phyloP scores from a whole-genome alignment of 2,113 vertebrate genomes.

The Capreolus pygargus region DNA sequence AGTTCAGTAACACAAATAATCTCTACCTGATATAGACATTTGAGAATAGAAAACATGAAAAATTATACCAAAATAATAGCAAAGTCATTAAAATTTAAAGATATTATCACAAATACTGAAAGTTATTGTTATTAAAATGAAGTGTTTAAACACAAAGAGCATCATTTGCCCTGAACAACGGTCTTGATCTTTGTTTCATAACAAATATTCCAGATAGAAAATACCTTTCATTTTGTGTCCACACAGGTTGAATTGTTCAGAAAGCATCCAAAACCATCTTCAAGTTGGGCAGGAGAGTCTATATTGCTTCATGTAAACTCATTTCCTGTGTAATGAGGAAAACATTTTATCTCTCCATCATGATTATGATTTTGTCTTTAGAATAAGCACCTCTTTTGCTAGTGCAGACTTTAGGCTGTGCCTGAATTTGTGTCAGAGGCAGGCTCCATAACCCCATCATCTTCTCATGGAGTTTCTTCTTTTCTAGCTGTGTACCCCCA shows the following conservation, averaged over 20 bases:
- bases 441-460: not conserved
- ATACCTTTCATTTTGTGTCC: not conserved
- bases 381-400: not conserved
- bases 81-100: not conserved
- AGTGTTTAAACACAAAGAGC: not conserved
- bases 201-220: not conserved
- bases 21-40: not conserved
- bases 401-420: not conserved
- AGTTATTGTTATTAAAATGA: not conserved
- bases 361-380: not conserved
- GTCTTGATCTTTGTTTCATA: not conserved
- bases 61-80: not conserved
- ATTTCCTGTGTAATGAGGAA: not conserved
- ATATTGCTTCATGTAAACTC: not conserved
- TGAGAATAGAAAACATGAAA: not conserved
- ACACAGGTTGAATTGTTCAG: too few relatives aligned
- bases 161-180: not conserved
- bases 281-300: not conserved
- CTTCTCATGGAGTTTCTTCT: not conserved
- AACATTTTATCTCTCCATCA: not conserved
- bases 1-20: not conserved
- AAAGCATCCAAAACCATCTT: not conserved
- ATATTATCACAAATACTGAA: not conserved
- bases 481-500: not conserved
- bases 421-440: accelerated